A percentile compares a stretch with the other conserved stretches of the same genome.
Conservation (phyloP, 92 coral and sea anemone species). For the Isaurus tuberculatus region DNA sequence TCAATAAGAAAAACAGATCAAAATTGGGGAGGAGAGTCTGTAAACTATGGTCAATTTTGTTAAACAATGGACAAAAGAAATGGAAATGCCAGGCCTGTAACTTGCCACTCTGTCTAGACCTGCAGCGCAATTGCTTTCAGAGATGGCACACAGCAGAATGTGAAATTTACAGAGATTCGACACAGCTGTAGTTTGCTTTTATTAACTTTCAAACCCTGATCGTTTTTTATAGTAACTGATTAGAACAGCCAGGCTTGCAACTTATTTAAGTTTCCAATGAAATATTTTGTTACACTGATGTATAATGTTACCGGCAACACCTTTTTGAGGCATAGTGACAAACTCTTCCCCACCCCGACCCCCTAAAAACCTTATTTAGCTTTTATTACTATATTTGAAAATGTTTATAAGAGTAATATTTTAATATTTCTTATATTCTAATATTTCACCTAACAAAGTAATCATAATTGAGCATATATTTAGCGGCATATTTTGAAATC, state of each 20-base stretch:
- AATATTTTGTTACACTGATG: background rate
- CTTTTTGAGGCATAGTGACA: slow-evolving; percentile 3
- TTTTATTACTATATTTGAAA: slow-evolving; percentile 2
- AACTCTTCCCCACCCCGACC: slow-evolving; percentile 5
- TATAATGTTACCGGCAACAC: background rate
- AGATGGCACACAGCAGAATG: slow-evolving; percentile 28
- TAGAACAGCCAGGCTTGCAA: slow-evolving; percentile 1
- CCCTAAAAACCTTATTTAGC: slow-evolving; percentile 15
- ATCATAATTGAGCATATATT: slow-evolving; percentile 16
- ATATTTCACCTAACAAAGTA: background rate
- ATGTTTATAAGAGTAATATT: slow-evolving; percentile 5
- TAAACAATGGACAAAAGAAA: background rate
- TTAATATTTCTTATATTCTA: background rate
- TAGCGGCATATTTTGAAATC: background rate
- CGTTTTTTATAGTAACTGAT: slow-evolving; percentile 8
- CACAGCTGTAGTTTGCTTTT: slow-evolving; percentile 4
- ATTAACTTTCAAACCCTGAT: background rate
- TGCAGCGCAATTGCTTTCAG: slow-evolving; percentile 22
- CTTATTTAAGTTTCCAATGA: slow-evolving; percentile 8
- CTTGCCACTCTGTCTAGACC: slow-evolving; percentile 6
- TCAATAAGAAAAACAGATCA: background rate
- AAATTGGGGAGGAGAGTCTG: background rate
- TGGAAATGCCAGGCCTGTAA: slow-evolving; percentile 8
- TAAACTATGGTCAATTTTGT: slow-evolving; percentile 18
- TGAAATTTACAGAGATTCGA: slow-evolving; percentile 9